phyloP scores from a whole-genome alignment of 2,888 invertebrate species.

The Villa cingulata region DNA sequence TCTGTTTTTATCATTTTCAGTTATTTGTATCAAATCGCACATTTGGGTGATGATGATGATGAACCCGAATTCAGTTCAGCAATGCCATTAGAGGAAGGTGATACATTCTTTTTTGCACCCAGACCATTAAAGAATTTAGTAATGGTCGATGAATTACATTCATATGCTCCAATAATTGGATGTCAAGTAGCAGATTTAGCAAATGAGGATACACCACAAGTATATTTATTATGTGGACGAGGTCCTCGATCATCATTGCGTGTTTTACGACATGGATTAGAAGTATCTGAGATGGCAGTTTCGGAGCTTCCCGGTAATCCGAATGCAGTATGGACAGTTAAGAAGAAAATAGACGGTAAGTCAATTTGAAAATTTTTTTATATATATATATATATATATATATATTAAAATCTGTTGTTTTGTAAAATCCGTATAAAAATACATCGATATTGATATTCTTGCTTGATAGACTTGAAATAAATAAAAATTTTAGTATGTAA shows the following conservation, averaged over 20 bases:
- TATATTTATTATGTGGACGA: slow-evolving; percentile 90
- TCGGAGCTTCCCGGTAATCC: slow-evolving; percentile 99
- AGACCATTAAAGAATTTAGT: slow-evolving; percentile 86
- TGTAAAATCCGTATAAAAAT: too few relatives aligned
- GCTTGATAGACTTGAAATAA: too few relatives aligned
- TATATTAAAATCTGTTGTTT: slow-evolving; percentile 14
- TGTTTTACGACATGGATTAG: slow-evolving; percentile 90
- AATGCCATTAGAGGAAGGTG: slow-evolving; percentile 96
- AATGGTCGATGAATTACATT: slow-evolving; percentile 92
- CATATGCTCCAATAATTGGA: slow-evolving; percentile 78
- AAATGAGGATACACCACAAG: slow-evolving; percentile 97
- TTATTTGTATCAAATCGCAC: slow-evolving; percentile 97
- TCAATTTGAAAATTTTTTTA: slow-evolving; percentile 19
- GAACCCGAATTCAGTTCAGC: slow-evolving; percentile 98
- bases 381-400: neutral
- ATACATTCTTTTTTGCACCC: slow-evolving; percentile 97
- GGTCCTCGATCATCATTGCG: slow-evolving; percentile 88
- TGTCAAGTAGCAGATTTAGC: slow-evolving; percentile 86
- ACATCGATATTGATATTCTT: too few relatives aligned
- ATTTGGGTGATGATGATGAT: slow-evolving; percentile 96
- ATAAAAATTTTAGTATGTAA: neutral
- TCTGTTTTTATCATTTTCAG: slow-evolving; percentile 39
- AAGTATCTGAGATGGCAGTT: slow-evolving; percentile 99
- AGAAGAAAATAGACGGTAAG: slow-evolving; percentile 90
- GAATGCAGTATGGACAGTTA: slow-evolving; percentile 99